Base-by-base conservation (phyloP, 2,797 vertebrate genomes). In the Thunnus albacares region DNA sequence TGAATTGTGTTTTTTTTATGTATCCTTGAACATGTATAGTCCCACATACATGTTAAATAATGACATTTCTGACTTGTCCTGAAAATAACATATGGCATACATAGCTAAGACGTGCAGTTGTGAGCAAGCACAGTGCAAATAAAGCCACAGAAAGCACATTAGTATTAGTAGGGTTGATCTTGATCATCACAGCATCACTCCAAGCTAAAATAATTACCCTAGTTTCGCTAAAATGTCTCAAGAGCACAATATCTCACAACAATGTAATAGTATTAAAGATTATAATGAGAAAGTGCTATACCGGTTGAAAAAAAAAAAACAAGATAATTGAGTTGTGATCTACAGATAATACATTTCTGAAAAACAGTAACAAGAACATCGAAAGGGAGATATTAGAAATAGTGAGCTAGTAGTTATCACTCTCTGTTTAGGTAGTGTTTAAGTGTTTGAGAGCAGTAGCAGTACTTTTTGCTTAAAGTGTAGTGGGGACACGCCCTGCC, bases 351-450 rank as follows among this genome's bases (percentile, higher is more conserved):
- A 53, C 22, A 18, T 18, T 52, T 53, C 18, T 41, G 47, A 45
- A 6, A 14, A 74, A 20, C 53, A 1, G 10, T 22, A 18, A 22
- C 38, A 71, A 35, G 7, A 2, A 6, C 3, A 47, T 6, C 11
- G 14, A 64, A 43, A 22, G 28, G 30, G 18, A 18, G 12, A 14
- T 30, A 74, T 43, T 43, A 65, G 17, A 24, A 61, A 35, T 6
- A 33, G 9, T 8, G 18, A 55, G 24, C 3, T 26, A 62, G 38
- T 26, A 17, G 20, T 17, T 69, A 22, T 56, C 30, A 24, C 24
- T 75, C 30, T 70, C 10, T 63, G 38, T 35, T 58, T 17, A 63
- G 26, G 28, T 30, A 64, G 73, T 17, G 33, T 67, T 75, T 52
- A 61, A 79, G 41, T 55, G 63, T 64, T 55, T 70, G 10, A 55